These are phyloP conservation scores for Anhinga anhinga DNA, from an alignment of 2,113 vertebrate species.

Conservation along the genomic window DNA sequence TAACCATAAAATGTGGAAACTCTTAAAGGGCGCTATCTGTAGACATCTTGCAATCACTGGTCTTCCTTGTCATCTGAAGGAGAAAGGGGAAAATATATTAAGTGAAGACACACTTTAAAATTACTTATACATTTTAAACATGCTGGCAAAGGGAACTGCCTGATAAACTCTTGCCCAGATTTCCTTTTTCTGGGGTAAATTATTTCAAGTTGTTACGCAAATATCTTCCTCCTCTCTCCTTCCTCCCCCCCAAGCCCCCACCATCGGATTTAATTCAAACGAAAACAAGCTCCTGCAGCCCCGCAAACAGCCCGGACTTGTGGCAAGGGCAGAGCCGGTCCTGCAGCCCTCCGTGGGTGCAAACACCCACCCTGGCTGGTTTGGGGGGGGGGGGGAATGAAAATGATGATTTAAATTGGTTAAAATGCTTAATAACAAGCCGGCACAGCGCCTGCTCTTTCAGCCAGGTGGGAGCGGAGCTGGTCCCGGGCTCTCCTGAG, in stretches of 20 bases:
- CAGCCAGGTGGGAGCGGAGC: neutral
- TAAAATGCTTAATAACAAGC: neutral
- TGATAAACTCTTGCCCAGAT: slow-evolving; percentile 75
- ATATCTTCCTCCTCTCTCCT: neutral
- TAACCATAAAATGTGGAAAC: slow-evolving; percentile 74
- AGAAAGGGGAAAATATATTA: slow-evolving; percentile 79
- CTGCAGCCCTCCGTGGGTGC: neutral
- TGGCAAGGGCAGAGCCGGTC: neutral
- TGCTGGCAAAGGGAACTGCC: slow-evolving; percentile 67
- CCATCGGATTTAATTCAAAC: neutral
- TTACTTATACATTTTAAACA: slow-evolving; percentile 80
- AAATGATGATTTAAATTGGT: fast-evolving
- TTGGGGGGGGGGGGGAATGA: fast-evolving
- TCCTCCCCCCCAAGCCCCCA: neutral
- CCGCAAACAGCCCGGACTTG: neutral
- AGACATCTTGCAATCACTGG: slow-evolving; percentile 73
- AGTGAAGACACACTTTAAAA: slow-evolving; percentile 81
- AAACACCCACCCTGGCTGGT: neutral
- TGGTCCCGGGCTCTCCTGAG: neutral
- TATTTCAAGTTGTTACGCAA: slow-evolving; percentile 63
- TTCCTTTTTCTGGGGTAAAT: slow-evolving; percentile 67
- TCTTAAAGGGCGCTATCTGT: slow-evolving; percentile 72
- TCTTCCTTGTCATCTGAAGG: slow-evolving; percentile 78
- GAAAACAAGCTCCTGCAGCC: neutral
- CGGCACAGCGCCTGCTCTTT: neutral